Percentiles rank a stretch among this genome's conserved stretches.
phyloP scores from a whole-genome alignment of 2,797 vertebrate species.

The Tolypeutes matacus region DNA sequence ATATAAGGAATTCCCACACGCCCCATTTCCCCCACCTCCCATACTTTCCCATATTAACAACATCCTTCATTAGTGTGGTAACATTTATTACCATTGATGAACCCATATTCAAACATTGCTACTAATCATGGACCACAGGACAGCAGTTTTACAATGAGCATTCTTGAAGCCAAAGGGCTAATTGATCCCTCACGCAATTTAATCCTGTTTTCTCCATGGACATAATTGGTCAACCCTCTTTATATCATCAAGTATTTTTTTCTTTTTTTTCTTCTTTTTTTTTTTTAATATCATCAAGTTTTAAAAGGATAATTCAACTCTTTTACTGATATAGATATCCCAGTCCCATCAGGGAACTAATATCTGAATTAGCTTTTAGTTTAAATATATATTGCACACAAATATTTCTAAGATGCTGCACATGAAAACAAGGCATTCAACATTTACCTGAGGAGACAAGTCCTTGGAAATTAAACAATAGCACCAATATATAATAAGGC shows the following conservation, averaged over 20 bases:
- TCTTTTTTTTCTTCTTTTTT: too few species aligned
- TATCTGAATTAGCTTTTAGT: constrained; percentile 30
- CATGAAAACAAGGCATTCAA: not conserved
- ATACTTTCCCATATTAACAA: too few species aligned
- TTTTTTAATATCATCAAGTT: not conserved
- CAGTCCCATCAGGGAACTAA: not conserved
- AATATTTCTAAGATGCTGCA: constrained; percentile 29
- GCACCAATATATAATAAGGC: not conserved
- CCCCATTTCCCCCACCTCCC: too few species aligned
- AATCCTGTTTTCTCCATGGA: not conserved
- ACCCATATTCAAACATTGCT: too few species aligned
- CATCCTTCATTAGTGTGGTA: too few species aligned
- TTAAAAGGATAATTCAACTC: constrained; percentile 37
- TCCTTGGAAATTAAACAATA: constrained; percentile 25
- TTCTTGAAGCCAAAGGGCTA: constrained; percentile 28
- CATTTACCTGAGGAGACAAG: constrained; percentile 2
- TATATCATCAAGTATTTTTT: constrained; percentile 21
- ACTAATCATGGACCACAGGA: not conserved
- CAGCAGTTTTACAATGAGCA: constrained; percentile 1
- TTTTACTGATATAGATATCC: constrained; percentile 46
- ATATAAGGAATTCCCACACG: too few species aligned
- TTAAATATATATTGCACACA: not conserved
- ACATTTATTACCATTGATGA: too few species aligned
- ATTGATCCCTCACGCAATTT: constrained; percentile 21
- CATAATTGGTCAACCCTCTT: constrained; percentile 35